phyloP scores from a whole-genome alignment of 2,113 vertebrate genomes.

The Ptyas mucosa region DNA sequence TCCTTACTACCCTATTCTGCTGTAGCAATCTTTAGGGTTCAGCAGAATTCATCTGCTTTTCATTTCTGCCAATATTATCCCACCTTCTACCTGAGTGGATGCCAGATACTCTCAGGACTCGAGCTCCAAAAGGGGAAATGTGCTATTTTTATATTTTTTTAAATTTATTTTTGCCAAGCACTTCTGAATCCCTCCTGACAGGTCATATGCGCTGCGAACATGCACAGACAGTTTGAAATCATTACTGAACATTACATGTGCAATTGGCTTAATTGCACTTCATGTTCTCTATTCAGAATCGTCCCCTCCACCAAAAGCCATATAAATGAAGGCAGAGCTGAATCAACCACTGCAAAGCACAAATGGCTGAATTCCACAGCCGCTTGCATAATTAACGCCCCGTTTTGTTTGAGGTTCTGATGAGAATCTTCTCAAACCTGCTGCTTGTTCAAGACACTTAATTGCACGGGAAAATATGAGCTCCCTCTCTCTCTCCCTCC shows the following conservation, averaged over 20 bases:
- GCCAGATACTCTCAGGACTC: not conserved
- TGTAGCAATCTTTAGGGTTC: not conserved
- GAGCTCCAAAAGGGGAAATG: not conserved
- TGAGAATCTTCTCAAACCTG: not conserved
- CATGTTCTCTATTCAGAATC: not conserved
- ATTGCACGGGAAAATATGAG: not conserved
- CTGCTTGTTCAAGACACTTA: not conserved
- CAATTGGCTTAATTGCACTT: constrained; percentile 15
- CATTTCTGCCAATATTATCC: not conserved
- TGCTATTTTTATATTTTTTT: not conserved
- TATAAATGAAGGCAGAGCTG: not conserved
- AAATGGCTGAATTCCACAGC: constrained; percentile 9
- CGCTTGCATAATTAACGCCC: not conserved
- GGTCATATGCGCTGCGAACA: not conserved
- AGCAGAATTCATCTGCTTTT: not conserved
- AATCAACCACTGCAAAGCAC: not conserved
- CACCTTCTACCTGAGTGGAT: not conserved
- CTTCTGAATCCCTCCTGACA: not conserved
- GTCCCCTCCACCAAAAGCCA: not conserved
- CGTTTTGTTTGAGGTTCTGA: not conserved
- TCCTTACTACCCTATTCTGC: not conserved
- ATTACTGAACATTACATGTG: not conserved
- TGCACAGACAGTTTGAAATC: not conserved
- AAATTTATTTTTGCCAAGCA: not conserved
- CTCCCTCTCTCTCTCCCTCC: not conserved